These are phyloP conservation scores for Prunella fulvescens DNA, from an alignment of 2,113 vertebrate genomes.

Conservation along the genomic window DNA sequence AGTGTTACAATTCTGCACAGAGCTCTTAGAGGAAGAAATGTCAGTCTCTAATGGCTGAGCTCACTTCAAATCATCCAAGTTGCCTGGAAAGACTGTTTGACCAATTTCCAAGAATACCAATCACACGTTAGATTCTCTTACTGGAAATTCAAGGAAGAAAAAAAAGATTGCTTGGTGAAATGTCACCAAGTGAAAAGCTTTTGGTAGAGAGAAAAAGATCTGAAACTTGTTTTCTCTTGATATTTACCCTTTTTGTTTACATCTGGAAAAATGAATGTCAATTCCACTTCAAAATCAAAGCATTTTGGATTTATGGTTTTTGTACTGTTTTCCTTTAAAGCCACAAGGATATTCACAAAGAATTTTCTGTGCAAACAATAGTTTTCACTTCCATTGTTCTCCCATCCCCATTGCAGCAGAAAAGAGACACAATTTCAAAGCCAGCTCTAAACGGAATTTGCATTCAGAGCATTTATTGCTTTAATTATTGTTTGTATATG, in stretches of 20 bases:
- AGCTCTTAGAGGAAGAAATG: not conserved
- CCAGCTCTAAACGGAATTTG: not conserved
- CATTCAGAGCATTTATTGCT: not conserved
- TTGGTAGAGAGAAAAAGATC: not conserved
- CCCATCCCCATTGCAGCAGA: not conserved
- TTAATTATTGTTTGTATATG: constrained; percentile 44
- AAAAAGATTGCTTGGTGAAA: not conserved
- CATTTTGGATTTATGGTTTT: not conserved
- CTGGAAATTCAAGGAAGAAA: not conserved
- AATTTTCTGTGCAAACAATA: not conserved
- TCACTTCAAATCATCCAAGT: not conserved
- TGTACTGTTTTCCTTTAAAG: not conserved
- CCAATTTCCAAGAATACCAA: not conserved
- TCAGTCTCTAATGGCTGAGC: not conserved
- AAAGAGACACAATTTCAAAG: not conserved
- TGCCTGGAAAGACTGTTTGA: not conserved
- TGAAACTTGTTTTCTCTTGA: not conserved
- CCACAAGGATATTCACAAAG: not conserved
- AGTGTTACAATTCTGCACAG: not conserved
- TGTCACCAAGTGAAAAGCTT: not conserved
- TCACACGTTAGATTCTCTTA: not conserved
- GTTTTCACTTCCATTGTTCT: not conserved
- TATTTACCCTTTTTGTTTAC: not conserved
- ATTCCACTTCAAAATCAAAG: not conserved
- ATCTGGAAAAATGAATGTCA: not conserved